Evolutionary conservation across 2,888 invertebrate species (phyloP), one percentile per base, ranked within the genome.

Genomic region (Melinaea menophilus): DNA sequence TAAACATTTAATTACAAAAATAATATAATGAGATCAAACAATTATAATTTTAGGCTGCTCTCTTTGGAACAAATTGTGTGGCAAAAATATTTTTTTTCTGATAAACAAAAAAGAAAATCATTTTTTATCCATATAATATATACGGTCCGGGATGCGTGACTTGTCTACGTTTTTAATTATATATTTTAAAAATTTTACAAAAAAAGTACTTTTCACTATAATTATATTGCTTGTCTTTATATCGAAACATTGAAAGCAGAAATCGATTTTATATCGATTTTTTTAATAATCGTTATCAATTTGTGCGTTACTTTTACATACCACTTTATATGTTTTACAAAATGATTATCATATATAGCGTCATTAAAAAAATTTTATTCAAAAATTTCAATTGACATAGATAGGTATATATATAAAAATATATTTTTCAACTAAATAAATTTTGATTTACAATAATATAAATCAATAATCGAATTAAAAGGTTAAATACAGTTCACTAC

Each of bases 11-110:
- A 84, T 83, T 85, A 86, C 75, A 84, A 82, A 84, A 84, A 84
- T 83, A 82, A 84, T 82, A 82, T 87, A 87, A 90, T 90, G 90
- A 90, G 90, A 90, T 90, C 90, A 90, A 86, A 88, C 86, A 84
- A 88, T 88, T 83, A 84, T 82, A 86, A 84, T 81, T 90, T 90
- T 90, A 88, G 90, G 90, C 86, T 89, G 90, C 88, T 87, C 86
- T 89, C 90, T 90, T 90, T 90, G 90, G 90, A 90, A 89, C 88
- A 90, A 85, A 83, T 88, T 83, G 69, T 69, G 68, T 68, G 69
- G 70, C 69, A 70, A 74, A 65, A 69, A 64, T 70, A 41, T 9
- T 41, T 9, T 41, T 41, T 41, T 41, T 41, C 9, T 41, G 7
- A 5, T 9, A 9, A 1, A 9, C 9, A 41, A 9, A 9, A 9